phyloP scores from a whole-genome alignment of 2,797 vertebrate species.

The Hybognathus amarus region DNA sequence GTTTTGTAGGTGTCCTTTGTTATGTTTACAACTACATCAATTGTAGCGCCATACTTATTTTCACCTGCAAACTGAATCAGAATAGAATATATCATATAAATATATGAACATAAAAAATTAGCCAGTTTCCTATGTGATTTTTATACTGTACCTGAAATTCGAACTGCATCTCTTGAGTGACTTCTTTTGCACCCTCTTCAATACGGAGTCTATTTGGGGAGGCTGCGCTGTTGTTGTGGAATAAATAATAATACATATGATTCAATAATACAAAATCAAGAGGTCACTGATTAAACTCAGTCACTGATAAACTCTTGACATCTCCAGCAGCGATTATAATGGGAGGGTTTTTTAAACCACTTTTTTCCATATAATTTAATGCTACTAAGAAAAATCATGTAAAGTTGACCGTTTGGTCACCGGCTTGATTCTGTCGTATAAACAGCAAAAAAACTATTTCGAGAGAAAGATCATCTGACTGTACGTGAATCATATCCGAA shows the following conservation, averaged over 20 bases:
- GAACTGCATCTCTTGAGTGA: conserved; percentile 37
- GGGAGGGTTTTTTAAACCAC: too few species aligned
- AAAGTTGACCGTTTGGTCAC: too few species aligned
- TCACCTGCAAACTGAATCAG: conserved; percentile 61
- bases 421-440: too few species aligned
- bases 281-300: too few species aligned
- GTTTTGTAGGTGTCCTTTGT: conserved; percentile 21
- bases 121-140: not conserved
- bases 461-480: too few species aligned
- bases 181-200: conserved; percentile 21
- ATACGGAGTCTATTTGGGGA: conserved; percentile 50
- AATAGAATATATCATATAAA: conserved; percentile 8
- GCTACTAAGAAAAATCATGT: too few species aligned
- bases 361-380: too few species aligned
- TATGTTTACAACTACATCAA: conserved; percentile 53
- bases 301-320: too few species aligned
- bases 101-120: not conserved
- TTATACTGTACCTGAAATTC: conserved; percentile 43
- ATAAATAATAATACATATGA: not conserved
- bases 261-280: not conserved
- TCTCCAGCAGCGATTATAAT: too few species aligned
- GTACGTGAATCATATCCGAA: too few species aligned
- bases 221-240: conserved; percentile 49
- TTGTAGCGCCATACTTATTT: conserved; percentile 60
- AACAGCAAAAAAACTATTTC: too few species aligned